Evolutionary conservation across 2,888 invertebrate genomes (phyloP).

Genomic region (Pteria penguin): DNA sequence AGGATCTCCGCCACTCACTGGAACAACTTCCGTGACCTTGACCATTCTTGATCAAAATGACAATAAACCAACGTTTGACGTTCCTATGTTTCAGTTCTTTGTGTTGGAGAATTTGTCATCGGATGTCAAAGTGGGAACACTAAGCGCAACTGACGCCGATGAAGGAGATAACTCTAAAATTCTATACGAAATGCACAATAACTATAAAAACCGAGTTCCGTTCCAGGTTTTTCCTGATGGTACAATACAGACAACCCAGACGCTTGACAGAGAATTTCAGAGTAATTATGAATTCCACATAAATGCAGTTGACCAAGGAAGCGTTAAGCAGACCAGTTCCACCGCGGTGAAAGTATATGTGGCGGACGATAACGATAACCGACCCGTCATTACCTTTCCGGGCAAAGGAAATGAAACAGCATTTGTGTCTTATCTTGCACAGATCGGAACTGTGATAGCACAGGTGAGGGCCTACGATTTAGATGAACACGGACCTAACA

Average conservation of each 20-base stretch:
- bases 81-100: conserved; percentile 56
- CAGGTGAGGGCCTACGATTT: conserved; percentile 62
- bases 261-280: conserved; percentile 51
- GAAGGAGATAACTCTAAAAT: conserved; percentile 57
- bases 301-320: conserved; percentile 53
- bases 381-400: conserved; percentile 70
- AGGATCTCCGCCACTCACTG: conserved; percentile 50
- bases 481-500: conserved; percentile 69
- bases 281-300: conserved; percentile 55
- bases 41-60: conserved; percentile 59
- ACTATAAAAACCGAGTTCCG: conserved; percentile 41
- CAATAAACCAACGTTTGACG: conserved; percentile 54
- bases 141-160: conserved; percentile 66
- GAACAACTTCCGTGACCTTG: conserved; percentile 57
- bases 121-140: conserved; percentile 58
- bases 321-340: conserved; percentile 42
- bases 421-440: conserved; percentile 48
- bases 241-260: conserved; percentile 48
- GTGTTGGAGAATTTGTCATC: conserved; percentile 61
- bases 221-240: conserved; percentile 56
- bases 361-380: conserved; percentile 73
- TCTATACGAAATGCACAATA: conserved; percentile 35
- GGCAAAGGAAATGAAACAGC: conserved; percentile 61
- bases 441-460: conserved; percentile 62
- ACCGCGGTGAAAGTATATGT: conserved; percentile 56